These are phyloP conservation scores for Andricus quercusramuli DNA, from an alignment of 2,888 invertebrate genomes.

Conservation along the genomic window DNA sequence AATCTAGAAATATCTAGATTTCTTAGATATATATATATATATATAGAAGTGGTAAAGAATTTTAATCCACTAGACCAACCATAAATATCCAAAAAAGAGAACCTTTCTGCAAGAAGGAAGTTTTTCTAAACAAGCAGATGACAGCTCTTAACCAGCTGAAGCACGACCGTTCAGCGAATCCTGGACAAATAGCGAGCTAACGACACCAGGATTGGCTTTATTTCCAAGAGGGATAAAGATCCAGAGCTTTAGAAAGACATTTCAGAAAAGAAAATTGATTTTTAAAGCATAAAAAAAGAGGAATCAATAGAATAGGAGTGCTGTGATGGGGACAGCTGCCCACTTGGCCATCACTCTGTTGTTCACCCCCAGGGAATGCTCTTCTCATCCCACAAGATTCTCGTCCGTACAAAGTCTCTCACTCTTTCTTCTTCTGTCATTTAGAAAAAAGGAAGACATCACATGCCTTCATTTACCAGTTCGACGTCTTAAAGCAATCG, in stretches of 20 bases:
- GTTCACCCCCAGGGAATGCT: slow-evolving; percentile 71
- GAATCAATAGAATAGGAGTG: slow-evolving; percentile 45
- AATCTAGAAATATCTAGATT: too few relatives aligned
- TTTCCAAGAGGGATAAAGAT: slow-evolving; percentile 60
- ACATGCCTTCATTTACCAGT: slow-evolving; percentile 60
- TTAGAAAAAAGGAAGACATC: slow-evolving; percentile 49
- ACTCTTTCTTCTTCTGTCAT: slow-evolving; percentile 46
- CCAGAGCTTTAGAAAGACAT: slow-evolving; percentile 14
- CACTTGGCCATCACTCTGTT: slow-evolving; percentile 68
- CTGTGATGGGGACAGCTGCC: slow-evolving; percentile 72
- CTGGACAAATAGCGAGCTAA: slow-evolving; percentile 57
- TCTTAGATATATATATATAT: too few relatives aligned
- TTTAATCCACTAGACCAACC: background rate
- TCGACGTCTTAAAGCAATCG: slow-evolving; percentile 75
- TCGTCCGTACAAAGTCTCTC: slow-evolving; percentile 49
- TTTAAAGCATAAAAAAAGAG: slow-evolving; percentile 6
- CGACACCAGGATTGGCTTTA: slow-evolving; percentile 69
- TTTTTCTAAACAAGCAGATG: slow-evolving; percentile 9
- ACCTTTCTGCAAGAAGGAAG: background rate
- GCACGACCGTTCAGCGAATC: background rate
- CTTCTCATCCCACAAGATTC: slow-evolving; percentile 50
- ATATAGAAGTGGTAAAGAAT: too few relatives aligned
- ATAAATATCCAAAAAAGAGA: background rate
- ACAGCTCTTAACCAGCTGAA: background rate
- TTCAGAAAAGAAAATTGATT: slow-evolving; percentile 33